Conservation (phyloP, 1,140 invertebrate genomes). For the Geopemphigus sp. region DNA sequence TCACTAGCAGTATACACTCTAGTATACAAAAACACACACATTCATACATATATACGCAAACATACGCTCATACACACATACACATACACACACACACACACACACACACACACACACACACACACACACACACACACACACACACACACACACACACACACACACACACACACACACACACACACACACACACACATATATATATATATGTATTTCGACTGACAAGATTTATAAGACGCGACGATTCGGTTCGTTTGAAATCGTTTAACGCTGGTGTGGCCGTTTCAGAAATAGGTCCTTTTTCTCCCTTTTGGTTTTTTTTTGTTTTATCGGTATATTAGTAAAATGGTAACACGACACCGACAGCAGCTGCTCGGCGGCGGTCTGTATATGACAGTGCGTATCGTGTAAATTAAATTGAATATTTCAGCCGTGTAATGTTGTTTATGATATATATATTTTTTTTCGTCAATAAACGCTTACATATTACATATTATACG, state of each 20-base stretch:
- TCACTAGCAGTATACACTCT: too few species aligned
- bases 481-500: too few species aligned
- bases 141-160: background rate
- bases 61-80: background rate
- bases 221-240: conserved; percentile 30
- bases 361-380: conserved; percentile 36
- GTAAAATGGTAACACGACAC: conserved; percentile 40
- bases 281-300: background rate
- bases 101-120: background rate
- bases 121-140: too few species aligned
- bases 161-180: background rate
- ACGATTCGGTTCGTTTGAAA: conserved; percentile 48
- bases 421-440: background rate
- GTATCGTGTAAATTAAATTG: conserved; percentile 40
- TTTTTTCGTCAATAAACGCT: too few species aligned
- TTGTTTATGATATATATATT: too few species aligned
- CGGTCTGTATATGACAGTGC: background rate
- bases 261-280: conserved; percentile 41
- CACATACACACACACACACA: background rate
- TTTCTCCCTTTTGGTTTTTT: background rate
- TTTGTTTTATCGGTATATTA: conserved; percentile 38
- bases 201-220: background rate
- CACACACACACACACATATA: background rate
- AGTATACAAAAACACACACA: too few species aligned
- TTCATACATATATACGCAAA: background rate